Evolutionary conservation across 37 sponge, comb jelly and placozoan genomes (phyloP), one percentile per base, ranked within the genome.

Genomic region (Cladorhizidae sp.): DNA sequence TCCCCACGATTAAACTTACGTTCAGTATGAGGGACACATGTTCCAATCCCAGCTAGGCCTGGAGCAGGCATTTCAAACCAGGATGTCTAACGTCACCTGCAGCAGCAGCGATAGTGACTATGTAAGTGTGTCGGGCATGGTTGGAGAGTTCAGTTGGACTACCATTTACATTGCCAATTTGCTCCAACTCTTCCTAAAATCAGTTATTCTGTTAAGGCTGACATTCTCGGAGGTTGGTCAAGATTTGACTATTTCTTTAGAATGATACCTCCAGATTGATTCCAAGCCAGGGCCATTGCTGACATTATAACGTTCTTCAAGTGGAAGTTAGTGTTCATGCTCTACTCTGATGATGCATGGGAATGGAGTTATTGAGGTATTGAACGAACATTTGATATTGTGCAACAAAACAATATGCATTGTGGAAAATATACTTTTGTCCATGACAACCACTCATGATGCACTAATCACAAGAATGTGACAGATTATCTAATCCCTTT

Each of bases 1-100:
- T 92, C 21, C 86, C 85, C 3, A 75, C 61, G 0, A 39, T 89
- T 0, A 87, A 31, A n/a, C 75, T 94, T 0, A 89, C 83, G 0
- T 95, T 72, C 64, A 80, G 77, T 23, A 89, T 95, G 35, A 64
- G 81, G 22, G 95, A 95, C 70, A 92, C 95, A 12, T 95, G 92
- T 68, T 32, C 56, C 0, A n/a, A 74, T 31, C 37, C 38, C 17
- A 86, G 78, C 62, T 32, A 1, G 93, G 87, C 29, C 70, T 89
- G 32, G 76, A 81, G 43, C 39, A 85, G 64, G 54, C 87, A n/a
- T 61, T 95, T 39, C 26, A 43, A 17, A 32, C 69, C 3, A 31
- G 69, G 5, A 75, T 21, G 23, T 32, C 7, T 32, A 65, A 65
- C 32, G 7, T 65, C 18, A 65, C 67, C 3, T 65, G 67, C 36